Evolutionary conservation across 2,113 vertebrate genomes (phyloP).

Genomic region (Coreoperca whiteheadi): DNA sequence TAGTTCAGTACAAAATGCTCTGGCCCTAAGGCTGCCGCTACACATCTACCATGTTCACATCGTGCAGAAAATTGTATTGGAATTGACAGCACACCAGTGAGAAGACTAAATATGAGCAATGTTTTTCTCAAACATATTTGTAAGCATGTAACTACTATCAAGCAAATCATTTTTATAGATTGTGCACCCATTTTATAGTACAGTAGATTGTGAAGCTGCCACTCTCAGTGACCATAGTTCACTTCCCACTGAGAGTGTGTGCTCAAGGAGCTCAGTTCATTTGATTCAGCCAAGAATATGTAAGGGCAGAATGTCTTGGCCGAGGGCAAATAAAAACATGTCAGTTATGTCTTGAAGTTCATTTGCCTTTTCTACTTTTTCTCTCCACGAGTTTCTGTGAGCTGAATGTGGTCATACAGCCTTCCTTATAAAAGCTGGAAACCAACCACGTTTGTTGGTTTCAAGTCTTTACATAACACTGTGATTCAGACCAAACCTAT

Average conservation of each 20-base stretch:
- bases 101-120: slow-evolving; percentile 1
- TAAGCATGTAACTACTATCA: slow-evolving; percentile 1
- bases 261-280: slow-evolving; percentile 24
- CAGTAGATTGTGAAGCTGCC: not conserved
- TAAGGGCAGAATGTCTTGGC: slow-evolving; percentile 8
- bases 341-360: not conserved
- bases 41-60: not conserved
- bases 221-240: not conserved
- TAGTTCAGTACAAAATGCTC: not conserved
- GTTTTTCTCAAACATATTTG: not conserved
- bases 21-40: not conserved
- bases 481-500: not conserved
- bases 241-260: not conserved
- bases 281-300: slow-evolving; percentile 10
- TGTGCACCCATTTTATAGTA: not conserved
- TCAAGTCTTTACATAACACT: not conserved
- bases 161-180: not conserved
- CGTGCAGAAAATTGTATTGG: not conserved
- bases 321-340: slow-evolving; percentile 25
- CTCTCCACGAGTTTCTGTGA: not conserved
- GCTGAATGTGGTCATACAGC: not conserved
- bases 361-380: not conserved
- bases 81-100: not conserved
- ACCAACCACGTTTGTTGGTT: not conserved
- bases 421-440: slow-evolving; percentile 4